Conservation (phyloP, 1,140 invertebrate species). For the Drosophila tsacasi region DNA sequence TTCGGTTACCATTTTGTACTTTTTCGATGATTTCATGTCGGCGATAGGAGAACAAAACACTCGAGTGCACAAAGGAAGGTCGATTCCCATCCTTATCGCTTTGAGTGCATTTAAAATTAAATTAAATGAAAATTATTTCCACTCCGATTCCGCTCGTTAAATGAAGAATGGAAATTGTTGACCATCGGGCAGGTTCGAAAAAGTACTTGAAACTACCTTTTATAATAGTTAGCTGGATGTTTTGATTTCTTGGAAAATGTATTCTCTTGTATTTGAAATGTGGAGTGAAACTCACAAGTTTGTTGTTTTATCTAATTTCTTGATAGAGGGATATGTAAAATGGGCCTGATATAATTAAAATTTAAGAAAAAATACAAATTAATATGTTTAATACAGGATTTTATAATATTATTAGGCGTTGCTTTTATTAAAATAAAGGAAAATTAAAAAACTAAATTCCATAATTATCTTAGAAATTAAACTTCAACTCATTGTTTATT, state of each 20-base stretch:
- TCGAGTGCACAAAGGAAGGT: slow-evolving; percentile 29
- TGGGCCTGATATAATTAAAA: neutral
- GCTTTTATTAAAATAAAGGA: neutral
- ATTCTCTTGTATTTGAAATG: neutral
- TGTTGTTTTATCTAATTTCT: neutral
- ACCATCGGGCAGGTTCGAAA: slow-evolving; percentile 7
- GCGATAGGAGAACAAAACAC: slow-evolving; percentile 56
- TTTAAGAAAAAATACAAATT: too few relatives aligned
- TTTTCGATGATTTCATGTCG: slow-evolving; percentile 46
- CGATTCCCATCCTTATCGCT: slow-evolving; percentile 21
- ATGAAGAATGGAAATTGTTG: slow-evolving; percentile 7
- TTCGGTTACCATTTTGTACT: slow-evolving; percentile 55
- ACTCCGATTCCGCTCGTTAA: slow-evolving; percentile 29
- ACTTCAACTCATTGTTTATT: too few relatives aligned
- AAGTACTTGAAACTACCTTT: slow-evolving; percentile 1
- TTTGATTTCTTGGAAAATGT: slow-evolving; percentile 5
- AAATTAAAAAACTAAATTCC: neutral
- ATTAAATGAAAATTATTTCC: slow-evolving; percentile 66
- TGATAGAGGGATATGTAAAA: neutral
- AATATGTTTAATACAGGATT: too few relatives aligned
- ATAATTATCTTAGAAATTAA: neutral
- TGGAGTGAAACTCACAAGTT: neutral
- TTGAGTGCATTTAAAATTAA: slow-evolving; percentile 70
- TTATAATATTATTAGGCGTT: too few relatives aligned
- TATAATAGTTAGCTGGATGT: slow-evolving; percentile 3